Evolutionary conservation across 2,888 invertebrate genomes (phyloP).

Genomic region (Parthenolecanium corni): DNA sequence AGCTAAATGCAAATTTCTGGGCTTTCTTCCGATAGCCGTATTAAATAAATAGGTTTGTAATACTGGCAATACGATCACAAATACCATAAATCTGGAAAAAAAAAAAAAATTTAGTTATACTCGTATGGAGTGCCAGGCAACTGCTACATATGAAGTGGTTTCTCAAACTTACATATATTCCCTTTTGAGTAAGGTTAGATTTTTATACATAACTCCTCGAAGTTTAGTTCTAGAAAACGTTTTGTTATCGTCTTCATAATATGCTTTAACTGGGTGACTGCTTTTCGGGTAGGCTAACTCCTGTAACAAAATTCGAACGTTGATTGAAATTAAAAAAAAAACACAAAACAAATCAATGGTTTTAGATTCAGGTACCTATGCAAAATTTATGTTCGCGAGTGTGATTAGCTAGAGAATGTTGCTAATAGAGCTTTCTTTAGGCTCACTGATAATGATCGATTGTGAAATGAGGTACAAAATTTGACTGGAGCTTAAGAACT

Average conservation of each 20-base stretch:
- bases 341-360: no score
- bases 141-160: no score
- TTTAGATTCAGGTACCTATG: no score
- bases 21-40: constrained; percentile 65
- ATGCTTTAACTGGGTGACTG: constrained; percentile 15
- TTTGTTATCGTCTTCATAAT: constrained; percentile 24
- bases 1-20: constrained; percentile 56
- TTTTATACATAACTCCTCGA: constrained; percentile 30
- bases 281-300: constrained; percentile 13
- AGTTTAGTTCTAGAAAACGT: constrained; percentile 19
- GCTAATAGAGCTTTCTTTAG: no score
- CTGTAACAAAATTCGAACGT: not conserved
- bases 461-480: no score
- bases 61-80: constrained; percentile 69
- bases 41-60: constrained; percentile 70
- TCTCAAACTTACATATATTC: constrained; percentile 31
- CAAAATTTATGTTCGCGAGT: no score
- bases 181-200: constrained; percentile 24
- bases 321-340: not conserved
- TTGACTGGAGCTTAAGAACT: no score
- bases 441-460: no score
- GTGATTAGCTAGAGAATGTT: no score
- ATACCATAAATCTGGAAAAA: constrained; percentile 59
- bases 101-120: no score
- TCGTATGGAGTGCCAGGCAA: no score